Evolutionary conservation across 2,113 vertebrate genomes (phyloP).

Genomic region (Gopherus evgoodei): DNA sequence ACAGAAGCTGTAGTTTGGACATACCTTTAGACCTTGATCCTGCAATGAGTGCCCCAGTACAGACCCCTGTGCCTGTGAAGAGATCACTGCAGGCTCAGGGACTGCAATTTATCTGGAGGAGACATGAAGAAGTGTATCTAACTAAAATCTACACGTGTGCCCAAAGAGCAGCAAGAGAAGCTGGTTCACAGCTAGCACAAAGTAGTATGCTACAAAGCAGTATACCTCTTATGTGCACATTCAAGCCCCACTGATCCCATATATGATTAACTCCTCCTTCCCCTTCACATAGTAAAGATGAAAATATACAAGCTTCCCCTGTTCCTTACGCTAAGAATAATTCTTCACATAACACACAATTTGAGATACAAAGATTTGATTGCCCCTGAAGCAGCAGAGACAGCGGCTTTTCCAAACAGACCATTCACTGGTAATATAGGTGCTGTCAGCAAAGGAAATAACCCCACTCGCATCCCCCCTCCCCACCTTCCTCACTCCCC

Average conservation of each 20-base stretch:
- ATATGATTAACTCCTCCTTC: background rate
- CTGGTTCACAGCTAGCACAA: background rate
- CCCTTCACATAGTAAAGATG: background rate
- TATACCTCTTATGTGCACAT: background rate
- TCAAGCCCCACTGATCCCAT: background rate
- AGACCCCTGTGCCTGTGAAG: background rate
- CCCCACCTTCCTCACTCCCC: background rate
- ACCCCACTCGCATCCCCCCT: background rate
- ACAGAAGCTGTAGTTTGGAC: background rate
- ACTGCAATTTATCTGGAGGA: background rate
- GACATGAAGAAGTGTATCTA: background rate
- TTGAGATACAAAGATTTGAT: background rate
- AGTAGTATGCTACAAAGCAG: background rate
- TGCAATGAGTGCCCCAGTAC: background rate
- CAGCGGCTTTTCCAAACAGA: slow-evolving; percentile 31
- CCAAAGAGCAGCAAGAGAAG: background rate
- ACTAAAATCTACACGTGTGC: background rate
- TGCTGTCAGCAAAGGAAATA: slow-evolving; percentile 31
- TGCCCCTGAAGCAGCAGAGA: background rate
- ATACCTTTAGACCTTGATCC: background rate
- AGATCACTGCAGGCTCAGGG: background rate
- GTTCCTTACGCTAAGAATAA: background rate
- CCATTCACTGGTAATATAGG: background rate
- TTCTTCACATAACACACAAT: background rate
- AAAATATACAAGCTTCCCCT: background rate